These are phyloP conservation scores for Diceros bicornis DNA, from an alignment of 2,797 vertebrate genomes.

Conservation along the genomic window DNA sequence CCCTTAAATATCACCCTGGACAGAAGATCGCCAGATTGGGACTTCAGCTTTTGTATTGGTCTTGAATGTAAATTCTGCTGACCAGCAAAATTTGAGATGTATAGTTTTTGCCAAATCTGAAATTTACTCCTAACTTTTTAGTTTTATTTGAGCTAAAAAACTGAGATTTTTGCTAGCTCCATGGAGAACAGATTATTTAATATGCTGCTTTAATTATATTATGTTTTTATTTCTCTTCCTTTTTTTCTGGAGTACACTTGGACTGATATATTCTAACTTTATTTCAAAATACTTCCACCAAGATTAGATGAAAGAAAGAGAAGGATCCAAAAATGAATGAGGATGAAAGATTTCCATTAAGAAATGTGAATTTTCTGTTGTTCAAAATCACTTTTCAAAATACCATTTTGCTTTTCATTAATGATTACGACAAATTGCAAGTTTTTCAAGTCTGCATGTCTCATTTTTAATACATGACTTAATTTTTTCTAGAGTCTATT, in stretches of 20 bases:
- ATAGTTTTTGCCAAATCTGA: background rate
- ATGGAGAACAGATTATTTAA: background rate
- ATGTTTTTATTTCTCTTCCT: background rate
- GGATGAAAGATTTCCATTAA: background rate
- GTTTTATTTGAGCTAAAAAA: background rate
- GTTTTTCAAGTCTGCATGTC: background rate
- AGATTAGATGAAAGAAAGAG: background rate
- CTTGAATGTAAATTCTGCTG: background rate
- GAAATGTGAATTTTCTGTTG: background rate
- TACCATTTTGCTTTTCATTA: background rate
- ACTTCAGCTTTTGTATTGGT: background rate
- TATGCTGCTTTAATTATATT: background rate
- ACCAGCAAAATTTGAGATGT: background rate
- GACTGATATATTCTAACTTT: background rate
- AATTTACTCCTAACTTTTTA: background rate
- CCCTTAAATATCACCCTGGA: background rate
- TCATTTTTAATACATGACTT: background rate
- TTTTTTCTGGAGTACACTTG: background rate
- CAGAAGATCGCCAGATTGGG: background rate
- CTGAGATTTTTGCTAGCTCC: background rate
- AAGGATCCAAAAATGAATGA: background rate
- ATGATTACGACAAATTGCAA: background rate
- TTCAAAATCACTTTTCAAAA: constrained; percentile 51
- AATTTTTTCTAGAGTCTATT: background rate
- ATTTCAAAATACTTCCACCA: background rate